Evolutionary conservation across 2,113 vertebrate species (phyloP).

Genomic region (Gasterosteus nipponicus): DNA sequence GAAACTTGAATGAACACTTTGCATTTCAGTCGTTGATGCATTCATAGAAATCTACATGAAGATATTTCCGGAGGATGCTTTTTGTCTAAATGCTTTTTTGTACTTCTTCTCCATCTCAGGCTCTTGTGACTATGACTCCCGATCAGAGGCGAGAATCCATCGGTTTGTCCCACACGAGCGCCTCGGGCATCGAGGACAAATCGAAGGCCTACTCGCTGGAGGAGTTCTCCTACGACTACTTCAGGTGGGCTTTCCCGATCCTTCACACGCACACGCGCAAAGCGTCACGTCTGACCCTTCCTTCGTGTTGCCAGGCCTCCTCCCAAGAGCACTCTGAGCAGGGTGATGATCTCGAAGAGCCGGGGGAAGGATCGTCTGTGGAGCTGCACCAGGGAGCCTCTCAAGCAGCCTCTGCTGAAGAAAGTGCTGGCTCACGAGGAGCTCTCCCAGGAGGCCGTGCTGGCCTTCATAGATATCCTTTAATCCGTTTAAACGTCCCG

Average conservation of each 20-base stretch:
- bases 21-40: background rate
- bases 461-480: conserved; percentile 96
- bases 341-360: conserved; percentile 95
- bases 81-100: background rate
- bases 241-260: conserved; percentile 83
- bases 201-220: conserved; percentile 93
- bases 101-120: conserved; percentile 72
- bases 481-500: too few relatives aligned
- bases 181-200: conserved; percentile 83
- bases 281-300: background rate
- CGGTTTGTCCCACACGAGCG: conserved; percentile 83
- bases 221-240: conserved; percentile 96
- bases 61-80: background rate
- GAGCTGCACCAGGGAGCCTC: conserved; percentile 93
- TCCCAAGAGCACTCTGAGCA: conserved; percentile 94
- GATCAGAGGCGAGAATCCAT: conserved; percentile 92
- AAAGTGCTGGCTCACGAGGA: conserved; percentile 93
- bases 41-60: background rate
- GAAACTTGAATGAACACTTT: background rate
- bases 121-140: conserved; percentile 95
- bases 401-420: conserved; percentile 95
- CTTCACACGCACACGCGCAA: background rate
- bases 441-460: conserved; percentile 92
- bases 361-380: conserved; percentile 93
- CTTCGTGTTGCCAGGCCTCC: conserved; percentile 83